Percentiles rank a stretch among this genome's conserved stretches.
Conservation (phyloP, 2,888 invertebrate genomes). For the Tetragonula carbonaria region DNA sequence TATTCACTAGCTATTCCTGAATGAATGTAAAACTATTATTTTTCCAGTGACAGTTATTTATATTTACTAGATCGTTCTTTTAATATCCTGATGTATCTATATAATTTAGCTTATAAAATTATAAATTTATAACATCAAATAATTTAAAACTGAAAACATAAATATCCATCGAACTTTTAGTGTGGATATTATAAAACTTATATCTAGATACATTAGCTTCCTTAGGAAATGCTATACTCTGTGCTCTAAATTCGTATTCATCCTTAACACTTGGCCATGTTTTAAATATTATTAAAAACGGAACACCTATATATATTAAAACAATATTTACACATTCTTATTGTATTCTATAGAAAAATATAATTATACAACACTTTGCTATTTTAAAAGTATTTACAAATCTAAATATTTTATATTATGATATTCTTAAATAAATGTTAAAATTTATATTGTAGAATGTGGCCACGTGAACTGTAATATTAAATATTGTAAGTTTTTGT, state of each 20-base stretch:
- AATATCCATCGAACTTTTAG: conserved; percentile 37
- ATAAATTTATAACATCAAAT: conserved; percentile 12
- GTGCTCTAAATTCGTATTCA: conserved; percentile 45
- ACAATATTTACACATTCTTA: conserved; percentile 5
- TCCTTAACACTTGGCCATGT: conserved; percentile 63
- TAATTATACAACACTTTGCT: neutral
- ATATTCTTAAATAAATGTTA: conserved; percentile 8
- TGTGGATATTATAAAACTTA: conserved; percentile 41
- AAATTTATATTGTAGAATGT: conserved; percentile 52
- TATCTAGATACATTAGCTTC: conserved; percentile 67
- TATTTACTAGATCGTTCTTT: conserved; percentile 32
- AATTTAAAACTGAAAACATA: conserved; percentile 35
- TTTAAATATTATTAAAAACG: conserved; percentile 23
- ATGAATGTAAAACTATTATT: conserved; percentile 46
- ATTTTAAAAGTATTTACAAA: neutral
- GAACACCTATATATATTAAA: neutral
- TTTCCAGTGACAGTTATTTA: conserved; percentile 42
- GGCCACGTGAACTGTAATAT: conserved; percentile 62
- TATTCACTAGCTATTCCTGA: conserved; percentile 58
- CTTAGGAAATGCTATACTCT: conserved; percentile 35
- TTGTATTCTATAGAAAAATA: conserved; percentile 2
- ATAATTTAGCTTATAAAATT: conserved; percentile 37
- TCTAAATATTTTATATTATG: conserved; percentile 16
- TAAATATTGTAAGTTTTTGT: conserved; percentile 71
- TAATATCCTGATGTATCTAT: conserved; percentile 66